Conservation (phyloP, 2,797 vertebrate species). For the Danio jaintianensis region DNA sequence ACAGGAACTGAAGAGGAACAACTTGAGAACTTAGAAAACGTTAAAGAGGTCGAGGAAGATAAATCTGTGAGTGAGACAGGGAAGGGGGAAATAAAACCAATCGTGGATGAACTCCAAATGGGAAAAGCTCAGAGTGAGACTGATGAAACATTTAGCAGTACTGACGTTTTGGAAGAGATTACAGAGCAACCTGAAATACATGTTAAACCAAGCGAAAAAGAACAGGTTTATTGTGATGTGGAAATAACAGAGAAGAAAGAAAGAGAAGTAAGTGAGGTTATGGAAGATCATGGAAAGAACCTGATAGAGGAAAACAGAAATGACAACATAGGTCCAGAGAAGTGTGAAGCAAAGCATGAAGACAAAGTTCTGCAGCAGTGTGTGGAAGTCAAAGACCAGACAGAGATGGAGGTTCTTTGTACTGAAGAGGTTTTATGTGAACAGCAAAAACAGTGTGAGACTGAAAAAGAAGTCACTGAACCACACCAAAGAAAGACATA, state of each 20-base stretch:
- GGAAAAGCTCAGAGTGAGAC: constrained; percentile 39
- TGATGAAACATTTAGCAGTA: constrained; percentile 19
- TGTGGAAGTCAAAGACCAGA: constrained; percentile 68
- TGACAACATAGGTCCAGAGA: constrained; percentile 61
- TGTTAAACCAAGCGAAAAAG: constrained; percentile 69
- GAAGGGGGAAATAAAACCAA: constrained; percentile 29
- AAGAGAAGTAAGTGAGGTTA: constrained; percentile 66
- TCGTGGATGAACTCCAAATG: constrained; percentile 52
- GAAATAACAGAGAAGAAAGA: constrained; percentile 73
- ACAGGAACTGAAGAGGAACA: constrained; percentile 55
- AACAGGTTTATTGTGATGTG: constrained; percentile 73
- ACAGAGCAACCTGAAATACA: constrained; percentile 61
- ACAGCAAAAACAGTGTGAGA: constrained; percentile 17
- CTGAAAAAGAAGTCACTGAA: constrained; percentile 42
- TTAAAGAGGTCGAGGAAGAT: constrained; percentile 12
- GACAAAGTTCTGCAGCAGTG: constrained; percentile 76
- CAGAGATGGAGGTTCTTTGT: neutral
- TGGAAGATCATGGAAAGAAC: constrained; percentile 51
- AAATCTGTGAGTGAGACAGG: neutral
- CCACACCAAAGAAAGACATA: neutral
- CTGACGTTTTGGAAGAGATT: constrained; percentile 3
- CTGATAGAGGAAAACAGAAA: constrained; percentile 63
- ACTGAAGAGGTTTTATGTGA: constrained; percentile 27
- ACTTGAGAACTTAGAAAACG: constrained; percentile 7
- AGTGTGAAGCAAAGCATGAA: constrained; percentile 65